Evolutionary conservation across 2,888 invertebrate genomes (phyloP).

Genomic region (Poecilobothrus nobilitatus): DNA sequence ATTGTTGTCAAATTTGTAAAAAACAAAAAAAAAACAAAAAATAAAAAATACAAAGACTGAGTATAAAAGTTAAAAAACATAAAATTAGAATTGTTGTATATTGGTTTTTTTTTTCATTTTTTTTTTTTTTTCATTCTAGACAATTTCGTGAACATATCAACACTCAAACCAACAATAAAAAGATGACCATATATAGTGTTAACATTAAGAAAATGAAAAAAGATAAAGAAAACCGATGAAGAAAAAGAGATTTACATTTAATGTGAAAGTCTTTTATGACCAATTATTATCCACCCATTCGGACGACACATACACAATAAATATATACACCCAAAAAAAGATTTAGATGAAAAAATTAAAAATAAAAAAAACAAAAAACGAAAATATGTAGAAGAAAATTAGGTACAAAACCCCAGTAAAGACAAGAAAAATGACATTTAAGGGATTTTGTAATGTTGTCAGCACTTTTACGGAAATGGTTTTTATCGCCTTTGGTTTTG

Average conservation of each 20-base stretch:
- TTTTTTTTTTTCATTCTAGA: not conserved
- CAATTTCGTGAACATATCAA: not conserved
- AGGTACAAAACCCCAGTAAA: not conserved
- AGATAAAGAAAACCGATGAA: not conserved
- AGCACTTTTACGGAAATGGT: conserved; percentile 3
- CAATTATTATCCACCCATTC: not conserved
- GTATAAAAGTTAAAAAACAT: no score
- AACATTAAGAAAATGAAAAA: not conserved
- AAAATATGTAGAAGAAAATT: not conserved
- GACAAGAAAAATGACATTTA: conserved; percentile 6
- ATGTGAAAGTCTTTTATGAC: not conserved
- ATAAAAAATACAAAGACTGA: not conserved
- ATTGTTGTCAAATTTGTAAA: not conserved
- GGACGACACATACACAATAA: not conserved
- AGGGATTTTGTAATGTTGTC: conserved; percentile 6
- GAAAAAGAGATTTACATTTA: not conserved
- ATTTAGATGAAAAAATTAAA: no score
- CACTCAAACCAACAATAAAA: not conserved
- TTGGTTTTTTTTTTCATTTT: no score
- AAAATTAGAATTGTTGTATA: not conserved
- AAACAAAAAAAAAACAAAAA: not conserved
- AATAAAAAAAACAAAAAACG: no score
- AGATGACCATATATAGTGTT: not conserved
- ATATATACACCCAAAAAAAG: not conserved
- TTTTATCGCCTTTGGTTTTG: conserved; percentile 6